phyloP scores from a whole-genome alignment of 2,113 vertebrate genomes.

The Xyrauchen texanus region DNA sequence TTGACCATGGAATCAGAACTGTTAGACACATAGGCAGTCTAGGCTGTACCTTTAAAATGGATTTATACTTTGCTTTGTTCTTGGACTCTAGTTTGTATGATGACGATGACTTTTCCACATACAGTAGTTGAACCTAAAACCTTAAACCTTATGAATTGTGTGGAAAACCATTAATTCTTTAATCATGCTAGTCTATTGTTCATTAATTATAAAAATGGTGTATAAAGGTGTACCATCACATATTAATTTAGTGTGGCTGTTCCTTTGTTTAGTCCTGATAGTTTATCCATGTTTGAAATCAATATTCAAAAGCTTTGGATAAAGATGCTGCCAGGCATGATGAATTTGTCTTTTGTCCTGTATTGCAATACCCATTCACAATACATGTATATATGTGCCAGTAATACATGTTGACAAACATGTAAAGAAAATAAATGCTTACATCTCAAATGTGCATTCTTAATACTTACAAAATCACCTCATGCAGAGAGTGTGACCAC shows the following conservation, averaged over 20 bases:
- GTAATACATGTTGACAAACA: not conserved
- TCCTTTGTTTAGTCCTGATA: constrained; percentile 10
- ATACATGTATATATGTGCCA: not conserved
- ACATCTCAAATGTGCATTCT: not conserved
- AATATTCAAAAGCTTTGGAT: constrained; percentile 30
- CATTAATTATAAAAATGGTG: not conserved
- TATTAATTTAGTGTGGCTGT: constrained; percentile 7
- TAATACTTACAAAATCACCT: not conserved
- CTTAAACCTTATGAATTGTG: not conserved
- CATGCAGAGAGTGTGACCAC: constrained; percentile 8
- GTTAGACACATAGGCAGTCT: too few species aligned
- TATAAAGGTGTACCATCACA: constrained; percentile 9
- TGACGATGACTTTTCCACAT: too few species aligned
- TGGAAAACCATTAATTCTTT: not conserved
- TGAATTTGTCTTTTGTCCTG: constrained; percentile 20
- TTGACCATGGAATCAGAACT: too few species aligned
- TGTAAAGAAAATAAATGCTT: constrained; percentile 29
- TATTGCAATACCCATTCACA: constrained; percentile 12
- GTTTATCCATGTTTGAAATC: constrained; percentile 25
- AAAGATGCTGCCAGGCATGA: constrained; percentile 28
- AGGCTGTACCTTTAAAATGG: too few species aligned
- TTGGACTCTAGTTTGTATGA: too few species aligned
- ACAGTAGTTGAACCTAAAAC: not conserved
- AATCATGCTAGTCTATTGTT: constrained; percentile 6
- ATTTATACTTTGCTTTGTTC: too few species aligned